These are phyloP conservation scores for Coilia nasus DNA, from an alignment of 2,797 vertebrate species.

Conservation along the genomic window DNA sequence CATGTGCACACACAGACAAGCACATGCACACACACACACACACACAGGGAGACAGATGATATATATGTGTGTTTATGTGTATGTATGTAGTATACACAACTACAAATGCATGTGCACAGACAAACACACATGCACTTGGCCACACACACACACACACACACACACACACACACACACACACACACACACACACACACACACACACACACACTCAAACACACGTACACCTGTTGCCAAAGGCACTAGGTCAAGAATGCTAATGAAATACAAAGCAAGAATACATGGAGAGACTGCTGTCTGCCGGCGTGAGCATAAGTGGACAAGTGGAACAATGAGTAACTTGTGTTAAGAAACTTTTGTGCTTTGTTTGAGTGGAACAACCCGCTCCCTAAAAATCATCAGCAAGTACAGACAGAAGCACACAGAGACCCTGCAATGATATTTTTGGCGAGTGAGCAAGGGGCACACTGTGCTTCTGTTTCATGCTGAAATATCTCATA, in stretches of 20 bases:
- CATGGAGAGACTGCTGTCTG: conserved; percentile 9
- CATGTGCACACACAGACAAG: not conserved
- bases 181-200: conserved; percentile 18
- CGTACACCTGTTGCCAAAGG: conserved; percentile 56
- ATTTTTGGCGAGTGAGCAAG: not conserved
- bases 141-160: not conserved
- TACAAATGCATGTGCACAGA: not conserved
- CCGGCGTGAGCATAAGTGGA: not conserved
- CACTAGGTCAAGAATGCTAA: conserved; percentile 53
- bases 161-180: not conserved
- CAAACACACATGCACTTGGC: not conserved
- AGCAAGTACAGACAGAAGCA: not conserved
- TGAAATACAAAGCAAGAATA: conserved; percentile 40
- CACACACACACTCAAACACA: conserved; percentile 22
- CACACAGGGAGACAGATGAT: too few species aligned
- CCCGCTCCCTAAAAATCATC: conserved; percentile 1
- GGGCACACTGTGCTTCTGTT: not conserved
- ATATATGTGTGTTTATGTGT: too few species aligned
- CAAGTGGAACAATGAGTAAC: conserved; percentile 7
- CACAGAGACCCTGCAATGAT: not conserved
- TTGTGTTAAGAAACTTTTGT: conserved; percentile 11
- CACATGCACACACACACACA: not conserved
- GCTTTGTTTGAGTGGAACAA: conserved; percentile 13
- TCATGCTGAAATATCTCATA: not conserved
- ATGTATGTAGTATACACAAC: too few species aligned